Conservation (phyloP, 1,140 invertebrate genomes). For the Wiebesia pumilae region DNA sequence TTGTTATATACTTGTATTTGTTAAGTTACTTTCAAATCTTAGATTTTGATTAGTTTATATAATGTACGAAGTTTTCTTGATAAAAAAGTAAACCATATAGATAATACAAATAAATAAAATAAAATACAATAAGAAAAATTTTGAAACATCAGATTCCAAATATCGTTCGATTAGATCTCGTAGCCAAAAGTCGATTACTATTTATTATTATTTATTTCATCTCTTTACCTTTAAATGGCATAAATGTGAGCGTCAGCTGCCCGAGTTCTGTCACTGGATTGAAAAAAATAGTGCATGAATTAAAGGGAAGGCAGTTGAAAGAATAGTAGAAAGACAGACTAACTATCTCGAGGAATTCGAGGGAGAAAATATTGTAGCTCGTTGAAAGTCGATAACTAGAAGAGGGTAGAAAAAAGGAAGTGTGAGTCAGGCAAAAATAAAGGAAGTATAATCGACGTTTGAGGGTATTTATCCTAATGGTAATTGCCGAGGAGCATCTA, state of each 20-base stretch:
- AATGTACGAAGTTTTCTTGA: too few relatives aligned
- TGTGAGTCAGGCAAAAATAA: neutral
- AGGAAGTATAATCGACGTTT: conserved; percentile 46
- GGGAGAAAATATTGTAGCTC: conserved; percentile 35
- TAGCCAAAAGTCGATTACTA: too few relatives aligned
- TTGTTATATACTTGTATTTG: too few relatives aligned
- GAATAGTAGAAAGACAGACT: neutral
- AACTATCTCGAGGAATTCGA: neutral
- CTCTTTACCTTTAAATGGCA: neutral
- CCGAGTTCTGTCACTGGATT: neutral
- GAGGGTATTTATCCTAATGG: conserved; percentile 60
- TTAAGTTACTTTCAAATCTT: too few relatives aligned
- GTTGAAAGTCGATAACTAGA: conserved; percentile 33
- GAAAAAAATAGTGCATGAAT: conserved; percentile 6
- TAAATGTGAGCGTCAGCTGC: neutral
- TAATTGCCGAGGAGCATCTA: conserved; percentile 52
- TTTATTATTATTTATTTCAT: neutral
- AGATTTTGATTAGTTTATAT: too few relatives aligned
- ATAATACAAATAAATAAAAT: too few relatives aligned
- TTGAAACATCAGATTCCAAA: too few relatives aligned
- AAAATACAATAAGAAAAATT: too few relatives aligned
- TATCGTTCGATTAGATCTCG: too few relatives aligned
- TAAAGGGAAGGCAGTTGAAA: neutral
- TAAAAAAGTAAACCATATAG: too few relatives aligned
- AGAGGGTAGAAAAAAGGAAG: conserved; percentile 45